phyloP scores from a whole-genome alignment of 2,113 vertebrate species.

The Pteronura brasiliensis region DNA sequence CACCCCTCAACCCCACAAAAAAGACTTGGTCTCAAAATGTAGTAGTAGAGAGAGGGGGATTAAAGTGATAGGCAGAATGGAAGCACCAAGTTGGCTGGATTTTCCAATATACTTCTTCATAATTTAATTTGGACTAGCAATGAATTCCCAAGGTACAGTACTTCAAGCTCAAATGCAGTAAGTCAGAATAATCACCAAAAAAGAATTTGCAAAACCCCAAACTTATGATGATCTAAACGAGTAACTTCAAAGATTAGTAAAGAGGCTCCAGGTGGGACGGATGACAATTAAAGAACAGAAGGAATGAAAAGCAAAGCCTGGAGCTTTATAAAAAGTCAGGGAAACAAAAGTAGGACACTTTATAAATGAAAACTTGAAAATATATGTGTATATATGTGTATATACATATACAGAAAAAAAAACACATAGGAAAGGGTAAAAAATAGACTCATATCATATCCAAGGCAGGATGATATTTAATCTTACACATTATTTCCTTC shows the following conservation, averaged over 20 bases:
- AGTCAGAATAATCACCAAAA: background rate
- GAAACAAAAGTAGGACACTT: background rate
- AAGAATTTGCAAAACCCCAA: background rate
- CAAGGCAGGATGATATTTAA: background rate
- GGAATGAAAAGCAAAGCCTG: background rate
- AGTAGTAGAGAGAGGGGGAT: background rate
- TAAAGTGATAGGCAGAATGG: background rate
- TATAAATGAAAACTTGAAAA: conserved; percentile 4
- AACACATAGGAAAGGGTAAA: background rate
- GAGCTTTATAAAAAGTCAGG: background rate
- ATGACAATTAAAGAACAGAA: background rate
- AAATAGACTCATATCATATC: background rate
- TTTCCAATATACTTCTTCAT: background rate
- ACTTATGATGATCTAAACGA: background rate
- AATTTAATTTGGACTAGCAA: conserved; percentile 5
- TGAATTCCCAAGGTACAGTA: background rate
- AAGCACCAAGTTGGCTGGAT: background rate
- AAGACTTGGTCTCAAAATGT: background rate
- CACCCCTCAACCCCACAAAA: background rate
- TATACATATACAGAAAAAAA: background rate
- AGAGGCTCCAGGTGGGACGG: background rate
- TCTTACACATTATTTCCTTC: background rate
- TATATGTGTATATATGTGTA: background rate
- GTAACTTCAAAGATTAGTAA: background rate
- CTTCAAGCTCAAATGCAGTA: conserved; percentile 3